Evolutionary conservation across 2,888 invertebrate species (phyloP).

Genomic region (Clistopyga incitator): DNA sequence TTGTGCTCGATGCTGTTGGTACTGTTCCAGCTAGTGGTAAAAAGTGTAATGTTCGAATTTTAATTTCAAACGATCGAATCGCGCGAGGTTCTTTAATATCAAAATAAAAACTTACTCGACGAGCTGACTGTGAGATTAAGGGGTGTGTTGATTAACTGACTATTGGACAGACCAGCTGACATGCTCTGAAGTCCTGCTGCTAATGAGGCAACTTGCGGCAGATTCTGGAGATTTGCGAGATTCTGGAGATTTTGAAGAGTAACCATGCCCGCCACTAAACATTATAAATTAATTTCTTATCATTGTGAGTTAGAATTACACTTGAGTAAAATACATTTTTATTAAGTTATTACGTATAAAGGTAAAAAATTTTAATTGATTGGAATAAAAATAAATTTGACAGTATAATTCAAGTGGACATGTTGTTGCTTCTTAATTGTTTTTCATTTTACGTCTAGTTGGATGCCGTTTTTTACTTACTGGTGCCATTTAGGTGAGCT

Average conservation of each 20-base stretch:
- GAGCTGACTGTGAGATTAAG: slow-evolving; percentile 92
- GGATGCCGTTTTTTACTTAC: slow-evolving; percentile 85
- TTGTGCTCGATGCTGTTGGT: slow-evolving; percentile 82
- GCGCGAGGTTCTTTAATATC: not conserved
- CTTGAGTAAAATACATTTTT: no score
- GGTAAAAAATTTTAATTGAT: no score
- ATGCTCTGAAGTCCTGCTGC: slow-evolving; percentile 88
- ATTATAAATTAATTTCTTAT: slow-evolving; percentile 65
- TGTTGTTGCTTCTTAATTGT: not conserved
- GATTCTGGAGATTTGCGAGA: slow-evolving; percentile 90
- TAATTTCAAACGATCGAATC: not conserved
- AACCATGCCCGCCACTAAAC: slow-evolving; percentile 90
- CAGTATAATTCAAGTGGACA: no score
- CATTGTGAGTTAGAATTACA: not conserved
- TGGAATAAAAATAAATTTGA: not conserved
- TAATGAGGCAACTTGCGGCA: slow-evolving; percentile 87
- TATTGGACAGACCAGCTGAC: slow-evolving; percentile 85
- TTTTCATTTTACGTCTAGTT: not conserved
- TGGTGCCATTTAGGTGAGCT: slow-evolving; percentile 88
- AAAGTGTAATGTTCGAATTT: slow-evolving; percentile 24
- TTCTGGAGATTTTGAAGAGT: slow-evolving; percentile 92
- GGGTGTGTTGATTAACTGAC: slow-evolving; percentile 91
- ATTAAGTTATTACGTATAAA: no score
- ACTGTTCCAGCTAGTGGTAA: slow-evolving; percentile 79
- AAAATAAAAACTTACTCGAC: slow-evolving; percentile 81